These are phyloP conservation scores for Dasysyrphus tricinctus DNA, from an alignment of 2,888 invertebrate genomes.

Conservation along the genomic window DNA sequence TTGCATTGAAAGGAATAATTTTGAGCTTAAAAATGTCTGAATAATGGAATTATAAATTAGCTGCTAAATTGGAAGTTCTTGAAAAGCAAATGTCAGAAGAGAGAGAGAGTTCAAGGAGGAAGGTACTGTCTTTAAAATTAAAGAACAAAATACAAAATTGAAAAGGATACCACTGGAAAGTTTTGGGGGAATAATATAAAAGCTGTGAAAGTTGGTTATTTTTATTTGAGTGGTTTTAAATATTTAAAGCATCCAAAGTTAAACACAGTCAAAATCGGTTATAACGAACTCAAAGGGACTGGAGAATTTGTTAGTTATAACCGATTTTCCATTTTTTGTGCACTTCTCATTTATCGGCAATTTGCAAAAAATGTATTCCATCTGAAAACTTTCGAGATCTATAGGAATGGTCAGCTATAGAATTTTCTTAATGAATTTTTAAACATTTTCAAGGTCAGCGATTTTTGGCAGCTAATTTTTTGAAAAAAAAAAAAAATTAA, in stretches of 20 bases:
- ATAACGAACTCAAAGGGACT: not conserved
- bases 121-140: not conserved
- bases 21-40: not conserved
- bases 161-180: not conserved
- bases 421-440: too few species aligned
- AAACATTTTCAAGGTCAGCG: too few species aligned
- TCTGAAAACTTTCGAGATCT: too few species aligned
- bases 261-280: too few species aligned
- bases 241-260: not conserved
- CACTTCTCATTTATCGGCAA: too few species aligned
- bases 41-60: conserved; percentile 20
- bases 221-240: not conserved
- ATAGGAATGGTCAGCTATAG: too few species aligned
- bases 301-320: too few species aligned
- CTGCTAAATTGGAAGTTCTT: not conserved
- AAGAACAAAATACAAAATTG: not conserved
- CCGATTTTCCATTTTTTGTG: too few species aligned
- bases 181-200: not conserved
- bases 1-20: not conserved
- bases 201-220: not conserved
- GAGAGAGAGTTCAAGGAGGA: not conserved
- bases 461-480: too few species aligned
- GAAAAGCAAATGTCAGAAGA: not conserved
- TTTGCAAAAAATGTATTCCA: too few species aligned
- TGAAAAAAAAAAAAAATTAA: too few species aligned